These are phyloP conservation scores for Cylas formicarius DNA, from an alignment of 1,140 invertebrate genomes.

Conservation along the genomic window DNA sequence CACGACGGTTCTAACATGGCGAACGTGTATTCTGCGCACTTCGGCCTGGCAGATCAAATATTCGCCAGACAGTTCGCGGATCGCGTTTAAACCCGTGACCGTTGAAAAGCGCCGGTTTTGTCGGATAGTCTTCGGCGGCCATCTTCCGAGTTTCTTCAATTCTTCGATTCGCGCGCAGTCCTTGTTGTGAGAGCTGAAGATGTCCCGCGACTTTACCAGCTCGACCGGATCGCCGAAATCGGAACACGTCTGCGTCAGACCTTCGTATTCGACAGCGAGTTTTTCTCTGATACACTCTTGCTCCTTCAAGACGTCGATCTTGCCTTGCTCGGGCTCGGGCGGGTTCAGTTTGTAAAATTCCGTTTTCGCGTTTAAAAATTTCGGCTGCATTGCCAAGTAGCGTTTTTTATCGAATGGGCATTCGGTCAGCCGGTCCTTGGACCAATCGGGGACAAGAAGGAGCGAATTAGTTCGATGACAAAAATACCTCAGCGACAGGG, in stretches of 20 bases:
- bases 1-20: too few relatives aligned
- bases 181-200: slow-evolving; percentile 8
- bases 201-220: slow-evolving; percentile 12
- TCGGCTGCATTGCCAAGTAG: slow-evolving; percentile 14
- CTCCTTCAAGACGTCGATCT: slow-evolving; percentile 16
- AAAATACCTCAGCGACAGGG: too few relatives aligned
- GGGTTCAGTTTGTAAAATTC: slow-evolving; percentile 5
- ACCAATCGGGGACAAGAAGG: too few relatives aligned
- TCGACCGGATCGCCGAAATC: slow-evolving; percentile 16
- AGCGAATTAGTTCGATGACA: too few relatives aligned
- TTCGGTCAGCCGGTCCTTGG: slow-evolving; percentile 18
- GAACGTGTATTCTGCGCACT: too few relatives aligned
- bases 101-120: not conserved
- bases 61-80: not conserved
- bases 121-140: slow-evolving; percentile 15
- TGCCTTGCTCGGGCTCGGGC: slow-evolving; percentile 12
- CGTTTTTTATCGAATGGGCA: slow-evolving; percentile 20
- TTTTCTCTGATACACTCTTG: slow-evolving; percentile 18
- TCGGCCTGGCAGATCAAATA: not conserved
- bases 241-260: slow-evolving; percentile 15
- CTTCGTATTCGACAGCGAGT: slow-evolving; percentile 15
- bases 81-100: not conserved
- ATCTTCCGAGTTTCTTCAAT: slow-evolving; percentile 18
- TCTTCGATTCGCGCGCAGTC: slow-evolving; percentile 14
- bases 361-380: slow-evolving; percentile 4